These are phyloP conservation scores for Sula dactylatra DNA, from an alignment of 2,113 vertebrate genomes.

Conservation along the genomic window DNA sequence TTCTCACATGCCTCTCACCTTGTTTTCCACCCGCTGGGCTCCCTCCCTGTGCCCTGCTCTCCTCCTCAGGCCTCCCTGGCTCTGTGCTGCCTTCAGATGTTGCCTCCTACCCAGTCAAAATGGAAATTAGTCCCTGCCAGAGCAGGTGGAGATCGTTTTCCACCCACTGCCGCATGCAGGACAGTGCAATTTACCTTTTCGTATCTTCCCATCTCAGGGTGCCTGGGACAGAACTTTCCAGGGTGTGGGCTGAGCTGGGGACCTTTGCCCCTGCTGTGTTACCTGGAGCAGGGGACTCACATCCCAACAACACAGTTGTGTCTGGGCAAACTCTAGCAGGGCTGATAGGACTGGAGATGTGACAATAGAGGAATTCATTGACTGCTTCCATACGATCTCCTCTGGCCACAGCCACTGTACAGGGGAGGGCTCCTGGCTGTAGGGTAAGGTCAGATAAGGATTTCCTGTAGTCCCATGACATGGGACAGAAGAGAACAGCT, in stretches of 20 bases:
- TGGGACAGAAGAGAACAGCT: neutral
- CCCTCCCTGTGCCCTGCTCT: neutral
- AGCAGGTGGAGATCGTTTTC: neutral
- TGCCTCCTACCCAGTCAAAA: neutral
- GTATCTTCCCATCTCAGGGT: accelerated
- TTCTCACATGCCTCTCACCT: accelerated
- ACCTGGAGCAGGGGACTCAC: neutral
- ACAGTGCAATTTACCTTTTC: accelerated
- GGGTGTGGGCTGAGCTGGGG: neutral
- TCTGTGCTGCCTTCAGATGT: neutral
- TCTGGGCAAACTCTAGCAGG: neutral
- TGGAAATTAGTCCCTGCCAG: neutral
- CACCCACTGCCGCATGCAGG: neutral
- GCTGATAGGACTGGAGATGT: neutral
- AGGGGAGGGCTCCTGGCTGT: neutral
- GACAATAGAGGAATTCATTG: neutral
- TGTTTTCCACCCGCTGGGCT: neutral
- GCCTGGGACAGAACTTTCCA: neutral
- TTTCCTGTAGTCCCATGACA: neutral
- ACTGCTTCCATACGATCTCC: neutral
- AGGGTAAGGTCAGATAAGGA: neutral
- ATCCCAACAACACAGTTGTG: accelerated
- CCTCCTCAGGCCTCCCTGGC: neutral
- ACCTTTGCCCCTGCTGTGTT: neutral
- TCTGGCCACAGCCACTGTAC: neutral